Base-by-base conservation (phyloP, 2,113 vertebrate species). In the Chaetorhynchus papuensis region DNA sequence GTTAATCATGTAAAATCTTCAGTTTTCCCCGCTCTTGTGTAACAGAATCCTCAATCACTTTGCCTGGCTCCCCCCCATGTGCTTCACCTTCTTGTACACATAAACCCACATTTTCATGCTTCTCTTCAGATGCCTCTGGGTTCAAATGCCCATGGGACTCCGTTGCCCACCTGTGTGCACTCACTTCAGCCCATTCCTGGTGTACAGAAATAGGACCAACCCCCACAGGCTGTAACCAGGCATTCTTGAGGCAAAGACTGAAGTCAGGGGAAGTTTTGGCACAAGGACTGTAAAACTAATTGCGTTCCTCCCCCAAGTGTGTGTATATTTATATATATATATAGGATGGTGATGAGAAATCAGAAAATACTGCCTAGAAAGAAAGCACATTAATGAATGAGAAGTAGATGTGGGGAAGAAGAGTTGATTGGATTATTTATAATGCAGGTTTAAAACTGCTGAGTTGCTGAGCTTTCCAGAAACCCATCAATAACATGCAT, bases 371-470 rank as follows among this genome's bases (percentile, higher is more conserved):
- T 71, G 69, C 83, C 82, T 87, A 81, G 76, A 95, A 94, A 90
- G 45, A 70, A 72, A 78, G 76, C 69, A 86, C 90, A 84, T 94
- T 96, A 95, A 90, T 94, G 95, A 96, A 86, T 82, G 76, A 92
- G 83, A 88, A 27, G 8, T 71, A 74, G 57, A 94, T 81, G 56
- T 52, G 49, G 39, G 60, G 41, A 92, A 90, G 64, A 88, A 64
- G 7, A n/a, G 92, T 84, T 60, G 83, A 64, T 75, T 87, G 83
- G 94, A 94, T 97, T 95, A 93, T 96, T 94, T 95, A 95, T 71
- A 74, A 91, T 30, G 69, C 53, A 81, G 79, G 75, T 89, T 90
- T 61, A 78, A 88, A 96, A 94, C 78, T 78, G 83, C 92, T 93
- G 93, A 94, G 83, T 78, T 91, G 81, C 89, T 93, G 70, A 83